A percentile compares a stretch with the other conserved stretches of the same genome.
Evolutionary conservation across 2,797 vertebrate genomes (phyloP).

Genomic region (Lacerta viridis): DNA sequence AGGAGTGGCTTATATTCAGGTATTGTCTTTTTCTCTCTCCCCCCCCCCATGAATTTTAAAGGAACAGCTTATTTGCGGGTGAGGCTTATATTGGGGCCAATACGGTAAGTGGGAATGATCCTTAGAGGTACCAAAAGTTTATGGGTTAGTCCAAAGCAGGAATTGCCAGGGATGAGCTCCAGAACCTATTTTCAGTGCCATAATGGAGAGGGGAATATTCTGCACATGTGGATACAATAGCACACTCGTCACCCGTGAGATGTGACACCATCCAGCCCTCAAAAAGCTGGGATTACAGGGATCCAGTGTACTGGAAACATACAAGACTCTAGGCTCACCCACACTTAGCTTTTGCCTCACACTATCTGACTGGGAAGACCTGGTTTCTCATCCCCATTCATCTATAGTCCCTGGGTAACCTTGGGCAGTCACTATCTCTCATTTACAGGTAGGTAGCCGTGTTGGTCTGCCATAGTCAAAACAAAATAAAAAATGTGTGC

Average conservation of each 20-base stretch:
- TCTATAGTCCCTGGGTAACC: neutral
- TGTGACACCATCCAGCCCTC: neutral
- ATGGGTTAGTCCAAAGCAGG: neutral
- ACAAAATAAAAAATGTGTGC: too few relatives aligned
- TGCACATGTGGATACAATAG: neutral
- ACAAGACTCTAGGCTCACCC: too few relatives aligned
- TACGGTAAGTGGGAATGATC: neutral
- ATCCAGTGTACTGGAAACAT: neutral
- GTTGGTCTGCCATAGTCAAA: too few relatives aligned
- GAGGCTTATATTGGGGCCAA: too few relatives aligned
- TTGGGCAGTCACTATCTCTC: neutral
- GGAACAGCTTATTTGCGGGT: too few relatives aligned
- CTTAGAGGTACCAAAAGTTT: neutral
- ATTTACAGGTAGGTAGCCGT: neutral
- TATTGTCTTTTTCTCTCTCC: too few relatives aligned
- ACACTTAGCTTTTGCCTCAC: too few relatives aligned
- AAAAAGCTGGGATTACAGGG: neutral
- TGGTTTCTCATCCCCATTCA: neutral
- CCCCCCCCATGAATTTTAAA: too few relatives aligned
- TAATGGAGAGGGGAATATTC: neutral
- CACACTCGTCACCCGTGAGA: neutral
- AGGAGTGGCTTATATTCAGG: too few relatives aligned
- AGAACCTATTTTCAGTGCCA: neutral
- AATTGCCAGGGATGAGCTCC: neutral
- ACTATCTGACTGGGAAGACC: neutral